Percentiles rank a stretch among this genome's conserved stretches.
Evolutionary conservation across 2,113 vertebrate genomes (phyloP).

Genomic region (Paracanthobrama guichenoti): DNA sequence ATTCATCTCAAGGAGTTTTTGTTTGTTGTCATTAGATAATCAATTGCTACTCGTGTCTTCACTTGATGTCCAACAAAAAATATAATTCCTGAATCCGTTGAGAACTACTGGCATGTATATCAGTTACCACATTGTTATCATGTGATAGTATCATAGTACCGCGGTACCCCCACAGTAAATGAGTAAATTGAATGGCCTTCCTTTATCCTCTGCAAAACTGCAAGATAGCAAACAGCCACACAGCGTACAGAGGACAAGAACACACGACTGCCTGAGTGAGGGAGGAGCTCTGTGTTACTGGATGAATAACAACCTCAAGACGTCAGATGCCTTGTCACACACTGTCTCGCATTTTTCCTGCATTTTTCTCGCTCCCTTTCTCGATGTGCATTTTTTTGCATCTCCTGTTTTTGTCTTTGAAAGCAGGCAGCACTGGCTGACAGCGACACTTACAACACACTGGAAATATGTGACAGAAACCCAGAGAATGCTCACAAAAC

Average conservation of each 20-base stretch:
- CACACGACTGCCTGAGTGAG: constrained; percentile 25
- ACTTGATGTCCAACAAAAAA: background rate
- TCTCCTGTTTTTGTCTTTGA: constrained; percentile 36
- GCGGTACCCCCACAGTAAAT: background rate
- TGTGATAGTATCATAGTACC: background rate
- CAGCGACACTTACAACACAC: constrained; percentile 55
- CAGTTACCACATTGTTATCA: background rate
- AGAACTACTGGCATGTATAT: background rate
- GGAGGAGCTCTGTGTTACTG: constrained; percentile 50
- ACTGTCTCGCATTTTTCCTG: constrained; percentile 39
- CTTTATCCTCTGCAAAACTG: constrained; percentile 57
- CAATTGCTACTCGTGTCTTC: background rate
- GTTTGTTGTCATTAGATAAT: background rate
- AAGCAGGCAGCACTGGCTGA: constrained; percentile 42
- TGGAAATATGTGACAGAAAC: constrained; percentile 60
- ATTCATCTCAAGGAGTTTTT: background rate
- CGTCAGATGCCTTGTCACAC: constrained; percentile 49
- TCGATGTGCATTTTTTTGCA: constrained; percentile 19
- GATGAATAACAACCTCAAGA: constrained; percentile 55
- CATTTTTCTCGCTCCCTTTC: constrained; percentile 40
- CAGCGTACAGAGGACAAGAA: constrained; percentile 30
- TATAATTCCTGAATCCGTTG: background rate
- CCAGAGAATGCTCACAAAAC: constrained; percentile 62
- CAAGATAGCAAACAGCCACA: constrained; percentile 50
- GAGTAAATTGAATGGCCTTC: constrained; percentile 30